Percentiles rank a stretch among this genome's conserved stretches.
Conservation (phyloP, 2,113 vertebrate species). For the Vidua chalybeata region DNA sequence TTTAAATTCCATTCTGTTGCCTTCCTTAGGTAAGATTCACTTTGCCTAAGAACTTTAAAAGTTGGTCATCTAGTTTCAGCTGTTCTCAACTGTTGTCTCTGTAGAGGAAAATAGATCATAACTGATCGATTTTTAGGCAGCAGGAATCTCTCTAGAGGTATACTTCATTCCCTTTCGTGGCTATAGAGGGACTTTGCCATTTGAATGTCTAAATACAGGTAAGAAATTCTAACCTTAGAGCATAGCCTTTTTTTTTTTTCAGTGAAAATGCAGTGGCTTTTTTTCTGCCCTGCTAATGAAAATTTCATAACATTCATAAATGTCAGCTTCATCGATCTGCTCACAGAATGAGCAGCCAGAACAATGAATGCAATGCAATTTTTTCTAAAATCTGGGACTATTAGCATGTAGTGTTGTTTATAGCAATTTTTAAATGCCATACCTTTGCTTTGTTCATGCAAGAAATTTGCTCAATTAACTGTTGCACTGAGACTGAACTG, state of each 20-base stretch:
- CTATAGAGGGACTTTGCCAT: background rate
- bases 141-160: background rate
- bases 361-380: background rate
- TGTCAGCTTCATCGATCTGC: background rate
- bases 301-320: background rate
- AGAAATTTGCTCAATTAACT: constrained; percentile 86
- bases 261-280: background rate
- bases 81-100: background rate
- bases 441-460: constrained; percentile 88
- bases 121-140: background rate
- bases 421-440: background rate
- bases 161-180: background rate
- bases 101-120: background rate
- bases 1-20: background rate
- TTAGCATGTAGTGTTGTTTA: background rate
- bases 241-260: background rate
- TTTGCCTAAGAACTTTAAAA: background rate
- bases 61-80: background rate
- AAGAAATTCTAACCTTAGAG: background rate
- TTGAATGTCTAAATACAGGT: background rate
- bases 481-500: constrained; percentile 77
- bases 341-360: background rate
- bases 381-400: background rate
- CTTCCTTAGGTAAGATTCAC: background rate
- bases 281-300: background rate